These are phyloP conservation scores for Trididemnum nubilum DNA, from an alignment of 23 tunicate genomes.

Conservation along the genomic window DNA sequence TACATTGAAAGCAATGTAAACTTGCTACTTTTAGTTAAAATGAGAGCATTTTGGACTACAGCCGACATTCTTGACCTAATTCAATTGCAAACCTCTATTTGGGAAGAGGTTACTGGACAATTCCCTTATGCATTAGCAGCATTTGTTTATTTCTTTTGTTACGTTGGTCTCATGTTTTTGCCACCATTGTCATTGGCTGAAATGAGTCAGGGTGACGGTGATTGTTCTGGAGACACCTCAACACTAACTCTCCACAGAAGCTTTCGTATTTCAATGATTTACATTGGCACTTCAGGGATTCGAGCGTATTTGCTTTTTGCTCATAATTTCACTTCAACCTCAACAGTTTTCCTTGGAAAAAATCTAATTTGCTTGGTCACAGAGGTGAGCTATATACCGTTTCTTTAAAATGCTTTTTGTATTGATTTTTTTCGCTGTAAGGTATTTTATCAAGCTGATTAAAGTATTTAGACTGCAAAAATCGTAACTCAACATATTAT, in stretches of 20 bases:
- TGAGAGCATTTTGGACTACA: constrained; percentile 78
- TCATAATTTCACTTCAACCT: constrained; percentile 39
- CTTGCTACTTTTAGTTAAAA: constrained; percentile 41
- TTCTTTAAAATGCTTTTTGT: too few species aligned
- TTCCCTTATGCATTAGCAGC: constrained; percentile 52
- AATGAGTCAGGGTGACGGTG: constrained; percentile 51
- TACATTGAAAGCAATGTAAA: constrained; percentile 24
- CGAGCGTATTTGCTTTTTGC: constrained; percentile 46
- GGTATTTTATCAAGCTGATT: too few species aligned
- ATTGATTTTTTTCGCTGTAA: too few species aligned
- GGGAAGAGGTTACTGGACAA: constrained; percentile 60
- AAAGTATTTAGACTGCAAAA: too few species aligned
- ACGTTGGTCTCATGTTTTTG: constrained; percentile 57
- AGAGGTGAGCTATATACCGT: constrained; percentile 65
- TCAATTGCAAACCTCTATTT: constrained; percentile 69
- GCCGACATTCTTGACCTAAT: constrained; percentile 71
- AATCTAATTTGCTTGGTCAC: constrained; percentile 60
- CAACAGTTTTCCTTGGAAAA: constrained; percentile 72
- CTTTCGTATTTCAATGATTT: constrained; percentile 50
- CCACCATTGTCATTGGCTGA: constrained; percentile 28
- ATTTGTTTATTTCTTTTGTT: constrained; percentile 68
- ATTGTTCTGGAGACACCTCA: background rate
- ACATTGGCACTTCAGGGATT: constrained; percentile 56
- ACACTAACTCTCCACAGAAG: background rate
- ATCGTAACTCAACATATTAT: too few species aligned